These are phyloP conservation scores for Prostheceraeus crozeri DNA, from an alignment of 2,888 invertebrate species.

Conservation along the genomic window DNA sequence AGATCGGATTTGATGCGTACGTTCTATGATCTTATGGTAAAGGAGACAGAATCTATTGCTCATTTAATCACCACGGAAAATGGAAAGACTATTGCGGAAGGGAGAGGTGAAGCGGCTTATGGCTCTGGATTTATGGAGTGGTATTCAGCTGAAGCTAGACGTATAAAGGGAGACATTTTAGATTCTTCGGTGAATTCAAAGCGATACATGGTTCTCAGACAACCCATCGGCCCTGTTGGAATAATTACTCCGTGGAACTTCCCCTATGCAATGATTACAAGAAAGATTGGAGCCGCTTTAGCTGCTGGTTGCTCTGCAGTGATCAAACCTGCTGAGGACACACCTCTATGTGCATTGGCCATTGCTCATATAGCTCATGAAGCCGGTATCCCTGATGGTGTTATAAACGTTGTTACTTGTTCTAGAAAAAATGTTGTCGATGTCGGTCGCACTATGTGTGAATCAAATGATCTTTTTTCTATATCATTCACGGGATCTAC, in stretches of 20 bases:
- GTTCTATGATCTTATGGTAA: constrained; percentile 70
- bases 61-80: constrained; percentile 51
- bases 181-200: constrained; percentile 68
- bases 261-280: constrained; percentile 92
- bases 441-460: constrained; percentile 77
- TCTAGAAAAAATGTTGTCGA: constrained; percentile 53
- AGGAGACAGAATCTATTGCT: constrained; percentile 63
- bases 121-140: constrained; percentile 88
- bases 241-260: constrained; percentile 80
- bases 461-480: constrained; percentile 61
- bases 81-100: constrained; percentile 81
- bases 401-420: constrained; percentile 78
- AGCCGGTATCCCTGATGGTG: constrained; percentile 82
- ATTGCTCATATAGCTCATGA: too few relatives aligned
- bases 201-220: constrained; percentile 61
- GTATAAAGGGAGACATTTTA: constrained; percentile 67
- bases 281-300: constrained; percentile 86
- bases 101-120: constrained; percentile 77
- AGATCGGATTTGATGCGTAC: constrained; percentile 63
- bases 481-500: constrained; percentile 77
- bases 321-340: constrained; percentile 81
- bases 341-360: constrained; percentile 68
- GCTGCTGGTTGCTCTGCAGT: constrained; percentile 87
- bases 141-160: constrained; percentile 84
- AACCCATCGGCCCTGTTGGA: constrained; percentile 67